Evolutionary conservation across 2,113 vertebrate genomes (phyloP).

Genomic region (Pseudorectes ferrugineus): DNA sequence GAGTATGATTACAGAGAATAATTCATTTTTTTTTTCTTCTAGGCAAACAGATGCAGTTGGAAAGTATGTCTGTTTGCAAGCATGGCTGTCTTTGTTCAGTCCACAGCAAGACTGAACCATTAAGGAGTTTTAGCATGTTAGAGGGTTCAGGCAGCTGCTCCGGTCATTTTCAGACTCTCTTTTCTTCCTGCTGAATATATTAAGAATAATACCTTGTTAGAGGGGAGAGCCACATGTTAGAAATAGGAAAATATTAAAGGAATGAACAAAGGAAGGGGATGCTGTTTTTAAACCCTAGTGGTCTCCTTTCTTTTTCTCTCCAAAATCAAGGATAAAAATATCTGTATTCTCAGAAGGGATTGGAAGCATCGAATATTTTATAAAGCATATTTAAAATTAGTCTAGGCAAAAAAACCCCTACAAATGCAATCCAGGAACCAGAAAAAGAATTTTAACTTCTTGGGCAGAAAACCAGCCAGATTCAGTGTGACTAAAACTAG

Average conservation of each 20-base stretch:
- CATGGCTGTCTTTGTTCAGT: background rate
- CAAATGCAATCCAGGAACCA: background rate
- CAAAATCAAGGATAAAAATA: background rate
- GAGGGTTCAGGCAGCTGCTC: background rate
- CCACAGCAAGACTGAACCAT: background rate
- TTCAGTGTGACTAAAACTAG: background rate
- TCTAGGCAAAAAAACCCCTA: background rate
- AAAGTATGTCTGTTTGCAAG: background rate
- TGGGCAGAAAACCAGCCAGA: background rate
- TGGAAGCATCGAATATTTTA: background rate
- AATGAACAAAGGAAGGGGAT: background rate
- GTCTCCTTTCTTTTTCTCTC: background rate
- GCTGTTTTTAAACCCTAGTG: background rate
- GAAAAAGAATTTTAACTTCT: background rate
- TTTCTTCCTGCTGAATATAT: background rate
- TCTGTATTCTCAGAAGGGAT: background rate
- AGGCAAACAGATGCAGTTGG: background rate
- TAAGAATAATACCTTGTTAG: background rate
- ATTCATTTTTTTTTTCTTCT: slow-evolving; percentile 31
- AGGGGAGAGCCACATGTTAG: background rate
- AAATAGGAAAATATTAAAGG: background rate
- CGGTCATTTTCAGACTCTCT: background rate
- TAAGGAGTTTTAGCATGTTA: background rate
- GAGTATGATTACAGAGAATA: slow-evolving; percentile 28
- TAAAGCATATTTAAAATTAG: background rate